A percentile compares a stretch with the other conserved stretches of the same genome.
phyloP scores from a whole-genome alignment of 2,888 invertebrate genomes.

The Margaritifera margaritifera region DNA sequence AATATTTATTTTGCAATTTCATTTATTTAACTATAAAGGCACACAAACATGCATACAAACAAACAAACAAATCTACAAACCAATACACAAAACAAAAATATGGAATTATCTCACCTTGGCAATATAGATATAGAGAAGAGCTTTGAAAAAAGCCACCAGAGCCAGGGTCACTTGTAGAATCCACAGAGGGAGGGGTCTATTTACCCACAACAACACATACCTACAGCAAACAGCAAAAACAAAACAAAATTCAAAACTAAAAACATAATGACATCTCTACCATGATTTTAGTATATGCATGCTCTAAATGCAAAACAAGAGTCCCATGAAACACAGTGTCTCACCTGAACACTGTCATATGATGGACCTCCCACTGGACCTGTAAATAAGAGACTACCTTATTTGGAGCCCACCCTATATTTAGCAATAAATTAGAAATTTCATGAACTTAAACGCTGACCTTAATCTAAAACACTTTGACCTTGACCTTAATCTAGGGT shows the following conservation, averaged over 20 bases:
- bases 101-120: slow-evolving; percentile 83
- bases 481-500: too few relatives aligned
- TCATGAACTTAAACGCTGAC: background rate
- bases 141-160: slow-evolving; percentile 93
- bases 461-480: too few relatives aligned
- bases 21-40: too few relatives aligned
- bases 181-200: slow-evolving; percentile 91
- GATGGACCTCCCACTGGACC: too few relatives aligned
- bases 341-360: too few relatives aligned
- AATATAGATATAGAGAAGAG: slow-evolving; percentile 93
- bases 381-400: slow-evolving; percentile 1
- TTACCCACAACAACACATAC: slow-evolving; percentile 95
- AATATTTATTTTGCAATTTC: too few relatives aligned
- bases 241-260: background rate
- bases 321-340: too few relatives aligned
- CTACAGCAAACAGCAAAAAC: slow-evolving; percentile 49
- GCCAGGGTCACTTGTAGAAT: slow-evolving; percentile 89
- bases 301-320: too few relatives aligned
- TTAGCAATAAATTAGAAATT: background rate
- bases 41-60: too few relatives aligned
- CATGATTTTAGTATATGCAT: background rate
- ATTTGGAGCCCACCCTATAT: too few relatives aligned
- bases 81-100: too few relatives aligned
- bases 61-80: too few relatives aligned
- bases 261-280: slow-evolving; percentile 1